Evolutionary conservation across 2,888 invertebrate genomes (phyloP).

Genomic region (Tolmerus cingulatus): DNA sequence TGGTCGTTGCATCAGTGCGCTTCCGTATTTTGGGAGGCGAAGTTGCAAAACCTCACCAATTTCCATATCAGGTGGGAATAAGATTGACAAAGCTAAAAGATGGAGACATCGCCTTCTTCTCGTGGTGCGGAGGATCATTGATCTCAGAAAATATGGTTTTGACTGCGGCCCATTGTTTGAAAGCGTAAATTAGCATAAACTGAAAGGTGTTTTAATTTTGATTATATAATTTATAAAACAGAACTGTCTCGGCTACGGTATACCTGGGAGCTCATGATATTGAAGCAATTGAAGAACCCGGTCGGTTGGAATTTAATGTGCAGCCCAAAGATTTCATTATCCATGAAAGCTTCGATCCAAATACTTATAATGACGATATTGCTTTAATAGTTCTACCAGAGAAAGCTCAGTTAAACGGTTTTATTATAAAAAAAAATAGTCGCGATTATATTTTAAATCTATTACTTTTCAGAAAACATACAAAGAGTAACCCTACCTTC

Average conservation of each 20-base stretch:
- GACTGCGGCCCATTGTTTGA: conserved; percentile 45
- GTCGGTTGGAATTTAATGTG: conserved; percentile 19
- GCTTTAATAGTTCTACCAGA: conserved; percentile 58
- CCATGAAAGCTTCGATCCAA: conserved; percentile 60
- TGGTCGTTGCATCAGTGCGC: neutral
- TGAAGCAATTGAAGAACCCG: neutral
- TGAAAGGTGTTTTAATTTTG: neutral
- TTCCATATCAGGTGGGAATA: conserved; percentile 34
- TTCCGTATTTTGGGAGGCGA: conserved; percentile 27
- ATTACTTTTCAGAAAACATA: neutral
- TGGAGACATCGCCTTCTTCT: neutral
- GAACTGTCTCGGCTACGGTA: conserved; percentile 1
- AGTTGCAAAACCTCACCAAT: conserved; percentile 20
- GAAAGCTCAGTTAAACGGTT: conserved; percentile 58
- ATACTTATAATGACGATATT: conserved; percentile 59
- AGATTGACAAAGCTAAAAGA: neutral
- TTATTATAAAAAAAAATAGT: neutral
- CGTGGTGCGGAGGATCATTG: conserved; percentile 45
- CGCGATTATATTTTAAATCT: neutral
- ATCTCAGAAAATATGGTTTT: conserved; percentile 28
- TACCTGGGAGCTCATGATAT: conserved; percentile 35
- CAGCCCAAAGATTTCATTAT: conserved; percentile 53
- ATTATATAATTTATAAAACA: neutral
- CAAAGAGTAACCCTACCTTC: neutral
- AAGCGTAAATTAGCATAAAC: neutral